phyloP scores from a whole-genome alignment of 2,797 vertebrate species.

The Arnoldichthys spilopterus region DNA sequence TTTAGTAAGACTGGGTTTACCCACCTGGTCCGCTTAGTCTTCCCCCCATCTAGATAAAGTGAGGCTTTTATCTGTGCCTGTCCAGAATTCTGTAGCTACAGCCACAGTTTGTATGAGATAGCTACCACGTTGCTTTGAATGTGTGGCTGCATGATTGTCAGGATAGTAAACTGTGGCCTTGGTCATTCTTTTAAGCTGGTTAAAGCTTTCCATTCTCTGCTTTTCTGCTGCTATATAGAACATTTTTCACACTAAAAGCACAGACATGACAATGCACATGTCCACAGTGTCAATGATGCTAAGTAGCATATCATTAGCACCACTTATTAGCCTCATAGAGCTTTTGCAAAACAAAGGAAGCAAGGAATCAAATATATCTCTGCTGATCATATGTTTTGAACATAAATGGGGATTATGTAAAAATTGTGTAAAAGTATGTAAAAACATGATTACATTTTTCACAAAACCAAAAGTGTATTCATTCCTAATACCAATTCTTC shows the following conservation, averaged over 20 bases:
- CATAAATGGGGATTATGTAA: no score
- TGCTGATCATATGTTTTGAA: neutral
- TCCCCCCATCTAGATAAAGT: slow-evolving; percentile 37
- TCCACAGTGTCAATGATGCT: neutral
- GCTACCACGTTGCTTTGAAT: neutral
- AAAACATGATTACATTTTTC: neutral
- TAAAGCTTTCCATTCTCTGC: no score
- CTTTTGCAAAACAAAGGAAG: no score
- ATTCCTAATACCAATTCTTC: neutral
- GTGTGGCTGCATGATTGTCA: slow-evolving; percentile 5
- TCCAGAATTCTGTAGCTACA: slow-evolving; percentile 21
- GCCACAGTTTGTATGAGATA: slow-evolving; percentile 27
- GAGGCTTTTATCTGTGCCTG: slow-evolving; percentile 31
- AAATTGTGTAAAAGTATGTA: neutral
- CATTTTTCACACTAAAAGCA: neutral
- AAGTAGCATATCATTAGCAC: neutral
- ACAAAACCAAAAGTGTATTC: no score
- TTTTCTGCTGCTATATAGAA: no score
- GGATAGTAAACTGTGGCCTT: neutral
- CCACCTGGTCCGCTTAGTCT: neutral
- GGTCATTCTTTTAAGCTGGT: neutral
- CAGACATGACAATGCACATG: neutral
- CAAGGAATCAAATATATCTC: no score
- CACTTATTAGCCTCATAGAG: neutral
- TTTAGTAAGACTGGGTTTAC: neutral